Evolutionary conservation across 2,113 vertebrate genomes (phyloP).

Genomic region (Eonycteris spelaea): DNA sequence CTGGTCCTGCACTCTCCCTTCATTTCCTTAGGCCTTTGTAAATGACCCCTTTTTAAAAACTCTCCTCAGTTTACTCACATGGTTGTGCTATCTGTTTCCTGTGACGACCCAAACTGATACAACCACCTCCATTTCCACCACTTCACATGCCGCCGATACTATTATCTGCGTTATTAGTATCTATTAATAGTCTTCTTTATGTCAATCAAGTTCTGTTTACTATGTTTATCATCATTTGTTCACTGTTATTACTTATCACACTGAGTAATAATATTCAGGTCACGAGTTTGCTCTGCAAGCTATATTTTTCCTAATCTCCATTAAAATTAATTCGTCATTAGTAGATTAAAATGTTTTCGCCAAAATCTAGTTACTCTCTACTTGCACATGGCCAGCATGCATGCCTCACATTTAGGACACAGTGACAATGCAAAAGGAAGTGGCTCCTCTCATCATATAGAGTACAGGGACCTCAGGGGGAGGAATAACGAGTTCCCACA

Average conservation of each 20-base stretch:
- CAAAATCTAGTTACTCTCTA: neutral
- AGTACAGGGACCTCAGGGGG: neutral
- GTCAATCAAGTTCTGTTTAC: neutral
- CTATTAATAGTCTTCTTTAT: neutral
- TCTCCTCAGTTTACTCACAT: neutral
- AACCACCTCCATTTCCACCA: neutral
- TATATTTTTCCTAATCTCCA: neutral
- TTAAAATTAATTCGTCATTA: neutral
- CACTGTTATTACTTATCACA: neutral
- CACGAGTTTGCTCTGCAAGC: neutral
- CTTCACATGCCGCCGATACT: neutral
- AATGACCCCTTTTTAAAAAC: neutral
- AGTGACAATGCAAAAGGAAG: neutral
- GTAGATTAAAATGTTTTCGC: neutral
- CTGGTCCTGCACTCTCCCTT: neutral
- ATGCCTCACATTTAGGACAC: neutral
- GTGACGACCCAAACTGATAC: neutral
- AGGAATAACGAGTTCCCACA: neutral
- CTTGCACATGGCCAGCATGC: neutral
- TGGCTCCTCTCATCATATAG: neutral
- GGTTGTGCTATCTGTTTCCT: neutral
- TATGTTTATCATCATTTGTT: neutral
- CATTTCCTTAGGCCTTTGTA: neutral
- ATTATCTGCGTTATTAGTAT: neutral
- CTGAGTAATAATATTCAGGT: neutral